Evolutionary conservation across 2,797 vertebrate genomes (phyloP).

Genomic region (Manis javanica): DNA sequence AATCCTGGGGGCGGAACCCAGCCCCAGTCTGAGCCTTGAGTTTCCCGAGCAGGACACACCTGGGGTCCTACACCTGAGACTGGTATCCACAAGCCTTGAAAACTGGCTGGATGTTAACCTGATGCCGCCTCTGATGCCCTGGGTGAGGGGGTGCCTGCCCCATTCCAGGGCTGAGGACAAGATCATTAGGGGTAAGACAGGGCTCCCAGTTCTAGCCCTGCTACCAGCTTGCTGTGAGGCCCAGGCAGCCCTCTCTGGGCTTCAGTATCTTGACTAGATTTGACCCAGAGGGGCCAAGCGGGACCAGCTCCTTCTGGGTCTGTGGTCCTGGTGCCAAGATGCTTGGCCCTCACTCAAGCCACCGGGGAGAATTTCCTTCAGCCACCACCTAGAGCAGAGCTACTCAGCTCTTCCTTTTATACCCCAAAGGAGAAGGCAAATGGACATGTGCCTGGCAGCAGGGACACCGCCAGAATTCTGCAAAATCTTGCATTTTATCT

Average conservation of each 20-base stretch:
- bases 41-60: background rate
- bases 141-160: conserved; percentile 27
- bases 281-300: background rate
- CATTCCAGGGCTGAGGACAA: background rate
- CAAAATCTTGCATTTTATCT: background rate
- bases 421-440: background rate
- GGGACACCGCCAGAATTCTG: background rate
- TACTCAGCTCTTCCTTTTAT: background rate
- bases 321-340: background rate
- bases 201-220: background rate
- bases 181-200: background rate
- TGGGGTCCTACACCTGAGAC: background rate
- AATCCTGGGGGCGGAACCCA: background rate
- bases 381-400: background rate
- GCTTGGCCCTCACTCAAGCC: background rate
- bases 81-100: background rate
- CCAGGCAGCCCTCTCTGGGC: background rate
- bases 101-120: conserved; percentile 63
- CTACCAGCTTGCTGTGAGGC: background rate
- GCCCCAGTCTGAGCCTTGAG: background rate
- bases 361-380: background rate
- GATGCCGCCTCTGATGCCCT: conserved; percentile 65
- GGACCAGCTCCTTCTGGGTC: background rate
- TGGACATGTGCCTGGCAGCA: accelerated
- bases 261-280: background rate